A percentile compares a stretch with the other conserved stretches of the same genome.
Conservation (phyloP, 2,797 vertebrate species). For the Myiotriccus ornatus region DNA sequence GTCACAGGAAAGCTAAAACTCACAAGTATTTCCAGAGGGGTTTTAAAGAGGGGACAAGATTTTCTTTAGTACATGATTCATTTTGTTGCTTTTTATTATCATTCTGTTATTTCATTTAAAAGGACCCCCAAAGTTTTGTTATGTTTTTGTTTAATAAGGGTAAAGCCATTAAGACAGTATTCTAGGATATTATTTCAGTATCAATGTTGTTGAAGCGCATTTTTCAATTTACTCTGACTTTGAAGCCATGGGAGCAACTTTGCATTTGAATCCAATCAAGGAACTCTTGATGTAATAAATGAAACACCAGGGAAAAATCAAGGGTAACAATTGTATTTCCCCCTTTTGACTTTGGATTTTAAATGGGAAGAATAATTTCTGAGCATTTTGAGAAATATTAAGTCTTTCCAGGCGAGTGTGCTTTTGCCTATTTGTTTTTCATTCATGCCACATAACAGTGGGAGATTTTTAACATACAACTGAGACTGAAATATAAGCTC, state of each 20-base stretch:
- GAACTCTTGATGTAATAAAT: slow-evolving; percentile 62
- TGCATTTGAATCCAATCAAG: slow-evolving; percentile 67
- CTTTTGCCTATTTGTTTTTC: slow-evolving; percentile 38
- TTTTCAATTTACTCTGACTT: slow-evolving; percentile 64
- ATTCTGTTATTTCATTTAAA: neutral
- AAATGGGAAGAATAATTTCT: slow-evolving; percentile 44
- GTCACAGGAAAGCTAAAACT: neutral
- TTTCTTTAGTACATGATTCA: neutral
- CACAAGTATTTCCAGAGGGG: neutral
- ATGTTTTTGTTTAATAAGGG: slow-evolving; percentile 35
- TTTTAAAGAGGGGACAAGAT: neutral
- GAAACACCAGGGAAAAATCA: slow-evolving; percentile 62
- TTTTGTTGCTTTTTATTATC: neutral
- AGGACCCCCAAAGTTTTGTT: slow-evolving; percentile 45
- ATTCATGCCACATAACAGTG: slow-evolving; percentile 44
- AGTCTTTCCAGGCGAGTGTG: neutral
- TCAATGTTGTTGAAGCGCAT: slow-evolving; percentile 25
- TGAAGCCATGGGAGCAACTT: slow-evolving; percentile 63
- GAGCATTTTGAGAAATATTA: slow-evolving; percentile 28
- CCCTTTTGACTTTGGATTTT: slow-evolving; percentile 57
- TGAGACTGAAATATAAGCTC: slow-evolving; percentile 60
- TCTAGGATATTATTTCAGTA: slow-evolving; percentile 42
- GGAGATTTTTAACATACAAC: slow-evolving; percentile 67
- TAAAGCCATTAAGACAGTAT: slow-evolving; percentile 14
- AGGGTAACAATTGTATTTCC: slow-evolving; percentile 60